These are phyloP conservation scores for Ooceraea biroi DNA, from an alignment of 1,140 invertebrate genomes.

Conservation along the genomic window DNA sequence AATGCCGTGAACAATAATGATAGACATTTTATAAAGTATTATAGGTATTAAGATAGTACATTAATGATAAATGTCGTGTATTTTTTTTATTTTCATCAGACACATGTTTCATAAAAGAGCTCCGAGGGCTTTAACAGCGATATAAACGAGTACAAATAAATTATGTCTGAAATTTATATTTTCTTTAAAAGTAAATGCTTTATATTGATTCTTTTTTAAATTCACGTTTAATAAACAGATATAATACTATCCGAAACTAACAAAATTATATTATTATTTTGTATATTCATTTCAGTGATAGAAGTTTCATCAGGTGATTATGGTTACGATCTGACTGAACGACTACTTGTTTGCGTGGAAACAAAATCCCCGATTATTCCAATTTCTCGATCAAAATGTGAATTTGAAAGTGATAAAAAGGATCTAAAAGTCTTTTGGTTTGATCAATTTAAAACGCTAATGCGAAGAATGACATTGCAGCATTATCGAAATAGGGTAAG, in stretches of 20 bases:
- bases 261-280: background rate
- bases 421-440: constrained; percentile 87
- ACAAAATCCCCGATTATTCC: constrained; percentile 87
- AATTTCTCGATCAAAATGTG: constrained; percentile 82
- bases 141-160: too few species aligned
- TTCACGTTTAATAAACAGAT: background rate
- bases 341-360: constrained; percentile 88
- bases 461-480: constrained; percentile 90
- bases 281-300: constrained; percentile 88
- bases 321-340: constrained; percentile 88
- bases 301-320: constrained; percentile 93
- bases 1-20: too few species aligned
- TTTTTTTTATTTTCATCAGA: too few species aligned
- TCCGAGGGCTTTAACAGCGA: too few species aligned
- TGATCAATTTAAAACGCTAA: constrained; percentile 89
- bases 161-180: too few species aligned
- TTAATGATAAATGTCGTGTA: too few species aligned
- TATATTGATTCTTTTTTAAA: too few species aligned
- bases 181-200: too few species aligned
- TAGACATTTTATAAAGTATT: too few species aligned
- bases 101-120: too few species aligned
- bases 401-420: constrained; percentile 77
- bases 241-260: background rate
- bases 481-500: constrained; percentile 90
- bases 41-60: too few species aligned